Conservation (phyloP, 2,797 vertebrate genomes). For the Tokudaia tokunoshimensis region DNA sequence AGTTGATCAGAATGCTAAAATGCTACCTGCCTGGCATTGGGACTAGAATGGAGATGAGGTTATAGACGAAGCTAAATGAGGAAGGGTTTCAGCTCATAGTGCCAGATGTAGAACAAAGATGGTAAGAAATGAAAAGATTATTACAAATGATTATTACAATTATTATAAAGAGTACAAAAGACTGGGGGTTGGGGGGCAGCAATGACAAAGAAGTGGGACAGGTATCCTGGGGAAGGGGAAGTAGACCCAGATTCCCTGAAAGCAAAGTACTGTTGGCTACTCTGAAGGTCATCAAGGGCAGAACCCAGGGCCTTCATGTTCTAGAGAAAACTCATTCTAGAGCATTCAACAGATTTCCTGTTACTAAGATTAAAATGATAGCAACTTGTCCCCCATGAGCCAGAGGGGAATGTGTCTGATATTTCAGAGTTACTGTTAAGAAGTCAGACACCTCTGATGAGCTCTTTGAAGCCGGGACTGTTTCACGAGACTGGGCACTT, state of each 20-base stretch:
- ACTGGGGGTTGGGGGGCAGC: background rate
- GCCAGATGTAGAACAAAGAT: background rate
- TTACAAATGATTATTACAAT: too few relatives aligned
- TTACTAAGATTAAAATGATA: background rate
- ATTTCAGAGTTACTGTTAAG: background rate
- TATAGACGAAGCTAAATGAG: background rate
- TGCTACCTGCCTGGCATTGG: background rate
- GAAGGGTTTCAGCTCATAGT: background rate
- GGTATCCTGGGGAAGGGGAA: background rate
- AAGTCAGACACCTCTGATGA: background rate
- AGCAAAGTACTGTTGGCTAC: background rate
- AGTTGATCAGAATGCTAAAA: background rate
- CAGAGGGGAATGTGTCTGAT: constrained; percentile 12
- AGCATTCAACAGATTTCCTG: background rate
- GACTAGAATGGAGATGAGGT: background rate
- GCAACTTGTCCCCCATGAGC: background rate
- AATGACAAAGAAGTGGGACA: background rate
- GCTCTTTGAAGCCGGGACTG: background rate
- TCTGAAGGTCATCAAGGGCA: background rate
- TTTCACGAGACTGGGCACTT: background rate
- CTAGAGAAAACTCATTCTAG: background rate
- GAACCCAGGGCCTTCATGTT: background rate
- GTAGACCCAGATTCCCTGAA: background rate
- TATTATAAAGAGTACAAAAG: background rate
- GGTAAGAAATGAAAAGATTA: constrained; percentile 3